Base-by-base conservation (phyloP, 1,140 invertebrate species). In the Penaeus indicus region DNA sequence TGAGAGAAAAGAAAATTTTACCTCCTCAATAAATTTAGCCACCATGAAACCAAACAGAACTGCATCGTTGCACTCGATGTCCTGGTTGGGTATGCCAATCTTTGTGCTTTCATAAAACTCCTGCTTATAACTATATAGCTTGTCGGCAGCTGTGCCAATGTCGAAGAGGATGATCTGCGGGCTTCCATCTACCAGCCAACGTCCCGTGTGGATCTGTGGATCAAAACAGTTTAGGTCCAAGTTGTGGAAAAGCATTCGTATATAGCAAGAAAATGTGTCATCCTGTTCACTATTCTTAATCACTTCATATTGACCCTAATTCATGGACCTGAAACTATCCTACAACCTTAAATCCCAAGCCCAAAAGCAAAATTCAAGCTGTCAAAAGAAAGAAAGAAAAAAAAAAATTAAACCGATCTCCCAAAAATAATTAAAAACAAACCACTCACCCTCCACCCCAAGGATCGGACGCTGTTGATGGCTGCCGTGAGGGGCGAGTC, bases 121-220 rank as follows among this genome's bases (percentile, higher is more conserved):
- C 91, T 97, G 96, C 92, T 99, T 99, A 94, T 97, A 99, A 92
- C 97, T 95, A 93, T 99, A 97, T 91, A 99, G 93, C 93, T 99
- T 99, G 97, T 97, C 99, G 1, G 97, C 96, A 2, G 96, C 98
- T 10, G 97, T 98, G 8, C 98, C 98, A 92, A 99, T 97, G 92
- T 99, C 99, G 93, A 99, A 99, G 0, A 99, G 94, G 90, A 99
- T 96, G 69, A 99, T 96, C 93, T 99, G 98, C 0, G 99, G 99
- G 94, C 99, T 99, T 27, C 99, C 99, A 93, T 99, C 99, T 13
- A 99, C 99, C 32, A 99, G 93, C 99, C 99, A 99, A 47, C 98
- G 96, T 38, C 99, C 99, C 89, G 97, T 98, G 92, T 97, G 95
- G 21, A 98, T 94, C 91, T 91, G 89, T 25, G 27, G 10, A 38